A percentile compares a stretch with the other conserved stretches of the same genome.
phyloP scores from a whole-genome alignment of 2,888 invertebrate species.

The Troilus luridus region DNA sequence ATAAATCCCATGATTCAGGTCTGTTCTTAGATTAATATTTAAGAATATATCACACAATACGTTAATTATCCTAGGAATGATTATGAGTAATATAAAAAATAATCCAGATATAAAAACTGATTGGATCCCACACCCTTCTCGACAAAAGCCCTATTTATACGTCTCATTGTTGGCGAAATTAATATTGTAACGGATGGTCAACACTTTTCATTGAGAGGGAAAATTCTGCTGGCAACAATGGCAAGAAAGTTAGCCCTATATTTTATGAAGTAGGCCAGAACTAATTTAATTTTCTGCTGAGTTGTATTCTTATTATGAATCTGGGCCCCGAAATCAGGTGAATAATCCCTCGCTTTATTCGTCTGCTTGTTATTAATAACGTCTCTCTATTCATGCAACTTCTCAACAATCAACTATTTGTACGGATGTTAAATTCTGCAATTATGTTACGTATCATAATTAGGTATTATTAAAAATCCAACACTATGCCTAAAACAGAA shows the following conservation, averaged over 20 bases:
- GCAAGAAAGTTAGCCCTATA: constrained; percentile 32
- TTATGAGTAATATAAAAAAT: neutral
- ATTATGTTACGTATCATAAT: too few relatives aligned
- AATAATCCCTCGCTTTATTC: neutral
- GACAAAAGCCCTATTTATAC: neutral
- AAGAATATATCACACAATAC: too few relatives aligned
- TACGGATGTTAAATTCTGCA: too few relatives aligned
- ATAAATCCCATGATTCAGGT: too few relatives aligned
- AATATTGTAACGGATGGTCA: neutral
- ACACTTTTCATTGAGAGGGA: constrained; percentile 16
- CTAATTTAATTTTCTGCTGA: constrained; percentile 34
- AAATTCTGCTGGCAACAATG: constrained; percentile 31
- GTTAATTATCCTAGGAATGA: neutral
- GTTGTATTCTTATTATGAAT: constrained; percentile 22
- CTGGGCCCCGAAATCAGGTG: constrained; percentile 7
- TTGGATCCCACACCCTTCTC: neutral
- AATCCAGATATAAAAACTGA: neutral
- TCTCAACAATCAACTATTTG: too few relatives aligned
- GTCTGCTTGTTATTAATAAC: neutral
- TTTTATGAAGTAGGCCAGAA: constrained; percentile 32
- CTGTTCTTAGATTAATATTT: too few relatives aligned
- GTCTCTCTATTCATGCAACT: neutral
- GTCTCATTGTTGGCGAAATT: neutral
- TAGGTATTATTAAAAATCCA: too few relatives aligned
- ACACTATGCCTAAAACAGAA: too few relatives aligned